Evolutionary conservation across 2,113 vertebrate genomes (phyloP), one percentile per base, ranked within the genome.

Genomic region (Atractosteus spatula): DNA sequence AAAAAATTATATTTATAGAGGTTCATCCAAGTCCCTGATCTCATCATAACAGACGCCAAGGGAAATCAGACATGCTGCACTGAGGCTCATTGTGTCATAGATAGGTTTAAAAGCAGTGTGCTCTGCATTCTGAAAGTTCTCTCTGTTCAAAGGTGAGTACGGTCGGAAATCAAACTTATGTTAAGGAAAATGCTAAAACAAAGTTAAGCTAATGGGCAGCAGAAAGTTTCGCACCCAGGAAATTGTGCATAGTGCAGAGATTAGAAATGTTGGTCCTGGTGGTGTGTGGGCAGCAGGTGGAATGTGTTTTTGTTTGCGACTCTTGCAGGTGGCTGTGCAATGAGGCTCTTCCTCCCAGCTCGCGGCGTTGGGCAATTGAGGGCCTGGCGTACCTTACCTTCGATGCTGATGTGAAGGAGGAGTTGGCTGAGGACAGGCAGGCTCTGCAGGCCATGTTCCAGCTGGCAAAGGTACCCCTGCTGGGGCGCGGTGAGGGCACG

Each of bases 321-420:
- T 29, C 17, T 67, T 14, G 42, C 75, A 99, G 97, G 81, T 99
- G 97, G 97, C 84, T 99, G 56, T 98, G 97, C 85, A 99, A 97
- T 0, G 93, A 97, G 66, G 75, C 83, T 2, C 91, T 98, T 0
- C 93, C 96, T 0, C 70, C 83, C 0, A 86, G 93, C 56, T 98
- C 97, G 0, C 95, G 96, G 16, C 95, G 95, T 73, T 99, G 96
- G 97, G 97, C 97, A 0, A 92, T 94, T 4, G 97, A 99, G 86
- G 97, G 97, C n/a, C 88, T 99, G 64, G 97, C 97, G 13, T 99
- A 98, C 85, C 95, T 99, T 71, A 98, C 96, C 47, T 96, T 99
- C 0, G 97, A 99, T 0, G 97, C 97, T 0, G 97, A 99, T 0
- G 96, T 99, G 68, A 99, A 99, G 81, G 96, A 98, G 66, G 97